Conservation (phyloP, 2,797 vertebrate species). For the Enteromius paludinosus region DNA sequence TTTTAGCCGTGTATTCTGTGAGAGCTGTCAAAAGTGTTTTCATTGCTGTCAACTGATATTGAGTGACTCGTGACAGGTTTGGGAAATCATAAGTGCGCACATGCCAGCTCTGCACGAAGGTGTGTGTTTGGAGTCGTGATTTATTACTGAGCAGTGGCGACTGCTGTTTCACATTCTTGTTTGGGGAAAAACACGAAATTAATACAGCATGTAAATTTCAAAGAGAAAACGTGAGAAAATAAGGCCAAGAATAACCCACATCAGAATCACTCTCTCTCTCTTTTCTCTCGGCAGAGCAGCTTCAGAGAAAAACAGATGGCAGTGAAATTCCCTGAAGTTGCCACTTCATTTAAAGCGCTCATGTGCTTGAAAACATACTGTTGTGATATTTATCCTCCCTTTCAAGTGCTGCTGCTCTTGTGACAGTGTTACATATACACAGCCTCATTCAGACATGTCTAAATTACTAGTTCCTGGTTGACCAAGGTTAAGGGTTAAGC, state of each 20-base stretch:
- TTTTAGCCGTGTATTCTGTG: conserved; percentile 28
- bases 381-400: conserved; percentile 35
- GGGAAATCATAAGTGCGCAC: conserved; percentile 28
- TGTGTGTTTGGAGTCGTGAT: conserved; percentile 13
- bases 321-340: conserved; percentile 54
- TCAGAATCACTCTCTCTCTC: not conserved
- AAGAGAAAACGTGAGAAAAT: conserved; percentile 35
- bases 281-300: conserved; percentile 18
- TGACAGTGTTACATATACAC: conserved; percentile 21
- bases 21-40: conserved; percentile 32
- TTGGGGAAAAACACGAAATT: conserved; percentile 48
- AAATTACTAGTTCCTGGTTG: conserved; percentile 12
- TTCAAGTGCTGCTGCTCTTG: conserved; percentile 19
- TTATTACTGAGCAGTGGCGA: conserved; percentile 20
- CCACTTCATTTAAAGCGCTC: conserved; percentile 47
- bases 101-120: conserved; percentile 1
- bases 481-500: conserved; percentile 14
- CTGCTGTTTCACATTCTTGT: conserved; percentile 30
- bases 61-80: conserved; percentile 23
- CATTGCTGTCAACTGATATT: conserved; percentile 29
- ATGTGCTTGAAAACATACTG: conserved; percentile 48
- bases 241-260: conserved; percentile 59
- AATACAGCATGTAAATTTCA: conserved; percentile 51
- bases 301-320: conserved; percentile 55
- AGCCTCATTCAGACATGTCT: not conserved